Conservation (phyloP, 2,797 vertebrate genomes). For the Pangasius larnaudii region DNA sequence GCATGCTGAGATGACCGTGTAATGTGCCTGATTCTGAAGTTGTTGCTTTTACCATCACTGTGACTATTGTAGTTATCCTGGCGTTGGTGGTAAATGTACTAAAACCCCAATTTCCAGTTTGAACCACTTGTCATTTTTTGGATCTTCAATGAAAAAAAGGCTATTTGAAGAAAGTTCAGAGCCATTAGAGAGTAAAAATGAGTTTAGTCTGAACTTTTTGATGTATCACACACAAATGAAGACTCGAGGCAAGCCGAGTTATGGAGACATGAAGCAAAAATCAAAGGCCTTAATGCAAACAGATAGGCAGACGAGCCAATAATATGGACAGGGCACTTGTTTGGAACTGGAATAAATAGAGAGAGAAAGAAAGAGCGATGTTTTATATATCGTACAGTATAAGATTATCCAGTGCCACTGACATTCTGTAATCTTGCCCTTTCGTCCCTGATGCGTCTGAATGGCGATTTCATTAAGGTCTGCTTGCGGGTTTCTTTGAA, state of each 20-base stretch:
- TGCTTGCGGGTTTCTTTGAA: background rate
- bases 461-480: conserved; percentile 33
- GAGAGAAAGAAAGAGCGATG: background rate
- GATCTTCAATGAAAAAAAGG: background rate
- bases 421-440: conserved; percentile 15
- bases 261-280: conserved; percentile 23
- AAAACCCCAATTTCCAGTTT: background rate
- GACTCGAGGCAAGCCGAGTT: conserved; percentile 53
- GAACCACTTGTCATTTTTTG: background rate
- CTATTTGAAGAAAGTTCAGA: background rate
- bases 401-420: background rate
- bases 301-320: background rate
- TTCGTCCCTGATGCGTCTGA: background rate
- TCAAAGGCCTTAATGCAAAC: conserved; percentile 49
- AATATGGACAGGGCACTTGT: background rate
- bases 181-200: background rate
- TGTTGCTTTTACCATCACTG: background rate
- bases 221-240: background rate
- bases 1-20: background rate
- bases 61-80: background rate
- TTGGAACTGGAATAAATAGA: background rate
- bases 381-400: conserved; percentile 11
- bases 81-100: background rate
- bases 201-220: conserved; percentile 57
- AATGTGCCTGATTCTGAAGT: background rate